Conservation (phyloP, 2,888 invertebrate genomes). For the Nebria brevicollis region DNA sequence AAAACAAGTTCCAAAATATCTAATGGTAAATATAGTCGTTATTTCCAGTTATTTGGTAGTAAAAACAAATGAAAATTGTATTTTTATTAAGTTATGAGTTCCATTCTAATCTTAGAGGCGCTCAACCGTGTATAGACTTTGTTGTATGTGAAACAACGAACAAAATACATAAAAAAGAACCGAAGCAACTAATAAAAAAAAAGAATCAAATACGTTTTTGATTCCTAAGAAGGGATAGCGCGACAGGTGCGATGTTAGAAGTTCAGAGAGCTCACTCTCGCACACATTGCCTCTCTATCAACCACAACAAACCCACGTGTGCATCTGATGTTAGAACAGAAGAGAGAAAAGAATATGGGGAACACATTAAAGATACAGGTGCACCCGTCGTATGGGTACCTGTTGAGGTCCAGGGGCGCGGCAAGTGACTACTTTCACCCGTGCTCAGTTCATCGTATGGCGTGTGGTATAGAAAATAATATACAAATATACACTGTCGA, state of each 20-base stretch:
- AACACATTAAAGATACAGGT: slow-evolving; percentile 26
- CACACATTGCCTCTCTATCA: not conserved
- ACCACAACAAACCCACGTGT: slow-evolving; percentile 33
- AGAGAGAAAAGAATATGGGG: not conserved
- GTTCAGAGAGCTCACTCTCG: not conserved
- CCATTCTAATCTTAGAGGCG: too few relatives aligned
- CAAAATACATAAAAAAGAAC: too few relatives aligned
- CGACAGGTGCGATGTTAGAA: not conserved
- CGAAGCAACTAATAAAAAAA: too few relatives aligned
- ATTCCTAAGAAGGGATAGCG: not conserved
- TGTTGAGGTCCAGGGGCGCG: slow-evolving; percentile 31
- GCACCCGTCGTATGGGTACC: slow-evolving; percentile 4
- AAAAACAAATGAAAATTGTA: too few relatives aligned
- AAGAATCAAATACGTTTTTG: too few relatives aligned
- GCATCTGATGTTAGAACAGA: not conserved
- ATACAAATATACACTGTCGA: not conserved
- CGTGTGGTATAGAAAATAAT: not conserved
- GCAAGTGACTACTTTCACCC: slow-evolving; percentile 28
- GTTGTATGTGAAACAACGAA: too few relatives aligned
- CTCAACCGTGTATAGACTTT: too few relatives aligned
- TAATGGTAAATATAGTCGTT: too few relatives aligned
- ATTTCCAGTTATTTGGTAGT: too few relatives aligned
- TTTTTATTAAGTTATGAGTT: too few relatives aligned
- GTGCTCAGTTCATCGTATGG: not conserved
- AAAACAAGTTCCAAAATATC: too few relatives aligned